Conservation (phyloP, 2,113 vertebrate genomes). For the Nymphicus hollandicus region DNA sequence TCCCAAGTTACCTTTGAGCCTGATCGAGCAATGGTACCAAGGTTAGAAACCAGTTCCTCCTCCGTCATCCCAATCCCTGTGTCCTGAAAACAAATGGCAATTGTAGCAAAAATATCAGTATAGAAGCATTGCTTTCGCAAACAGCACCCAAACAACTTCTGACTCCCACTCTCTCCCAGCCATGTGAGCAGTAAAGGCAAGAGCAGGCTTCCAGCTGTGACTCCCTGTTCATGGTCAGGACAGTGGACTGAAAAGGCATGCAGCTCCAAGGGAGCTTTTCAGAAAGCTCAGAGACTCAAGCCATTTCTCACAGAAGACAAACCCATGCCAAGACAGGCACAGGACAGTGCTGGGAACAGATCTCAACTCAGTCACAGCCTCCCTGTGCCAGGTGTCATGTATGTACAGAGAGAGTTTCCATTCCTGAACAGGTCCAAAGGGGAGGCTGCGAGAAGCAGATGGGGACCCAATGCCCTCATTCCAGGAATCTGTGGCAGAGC, state of each 20-base stretch:
- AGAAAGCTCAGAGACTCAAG: not conserved
- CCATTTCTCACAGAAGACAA: not conserved
- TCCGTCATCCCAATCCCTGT: conserved; percentile 93
- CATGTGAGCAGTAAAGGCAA: not conserved
- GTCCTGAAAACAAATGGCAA: conserved; percentile 77
- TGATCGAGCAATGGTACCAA: conserved; percentile 93
- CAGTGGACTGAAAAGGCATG: not conserved
- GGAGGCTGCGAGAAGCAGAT: not conserved
- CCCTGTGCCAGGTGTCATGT: not conserved
- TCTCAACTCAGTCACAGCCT: not conserved
- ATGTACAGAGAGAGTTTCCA: not conserved
- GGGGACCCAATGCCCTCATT: not conserved
- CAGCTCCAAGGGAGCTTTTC: not conserved
- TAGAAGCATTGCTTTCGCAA: not conserved
- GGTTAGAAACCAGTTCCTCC: conserved; percentile 89
- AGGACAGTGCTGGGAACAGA: not conserved
- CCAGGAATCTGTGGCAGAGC: not conserved
- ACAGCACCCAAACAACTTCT: not conserved
- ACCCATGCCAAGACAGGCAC: not conserved
- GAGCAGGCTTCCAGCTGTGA: not conserved
- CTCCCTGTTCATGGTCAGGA: not conserved
- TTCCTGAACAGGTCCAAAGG: not conserved
- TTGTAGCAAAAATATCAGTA: not conserved
- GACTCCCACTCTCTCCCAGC: not conserved
- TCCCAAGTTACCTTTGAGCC: conserved; percentile 87